Evolutionary conservation across 1,140 invertebrate species (phyloP), one percentile per base, ranked within the genome.

Genomic region (Sarcophaga bullata): DNA sequence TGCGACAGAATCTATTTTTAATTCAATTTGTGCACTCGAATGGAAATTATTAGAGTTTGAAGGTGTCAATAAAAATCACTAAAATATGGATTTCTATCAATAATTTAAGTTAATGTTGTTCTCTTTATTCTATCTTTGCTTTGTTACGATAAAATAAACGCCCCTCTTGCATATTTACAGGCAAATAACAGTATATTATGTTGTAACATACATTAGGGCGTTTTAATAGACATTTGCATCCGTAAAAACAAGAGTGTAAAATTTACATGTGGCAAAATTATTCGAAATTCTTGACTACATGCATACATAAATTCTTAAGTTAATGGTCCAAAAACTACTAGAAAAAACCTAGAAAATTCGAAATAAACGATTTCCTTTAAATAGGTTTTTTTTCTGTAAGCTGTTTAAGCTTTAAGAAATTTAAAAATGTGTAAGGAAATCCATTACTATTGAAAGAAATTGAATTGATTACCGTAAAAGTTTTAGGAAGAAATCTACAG

Each of bases 251-350:
- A 19, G 9, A 5, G n/a, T 8, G 17, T 25, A 19, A 50, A 78
- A 17, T 78, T 50, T 78, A 50, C 75, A 17, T 78, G 48, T 52
- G 17, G 3, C 62, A 37, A 37, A 37, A 37, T n/a, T 15, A 72
- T 72, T 72, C 10, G 75, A 78, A 52, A 68, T 25, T 62, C 19
- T 68, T 80, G 58, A 80, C 58, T 73, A 25, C n/a, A 84, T 37
- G 48, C 46, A 49, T 46, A 84, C 87, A 85, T 88, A 88, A 88
- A 88, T 88, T 87, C 85, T 85, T 73, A 85, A 88, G 86, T 88
- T 88, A 88, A 88, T 88, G 87, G 84, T 84, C 86, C 87, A 88
- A 87, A 88, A 87, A 88, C 87, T 88, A 87, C 86, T 84, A 87
- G 86, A 87, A 83, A 19, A 78, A 37, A 46, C 25, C 4, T 46